Base-by-base conservation (phyloP, 2,797 vertebrate species). In the Ctenopoma kingsleyae region DNA sequence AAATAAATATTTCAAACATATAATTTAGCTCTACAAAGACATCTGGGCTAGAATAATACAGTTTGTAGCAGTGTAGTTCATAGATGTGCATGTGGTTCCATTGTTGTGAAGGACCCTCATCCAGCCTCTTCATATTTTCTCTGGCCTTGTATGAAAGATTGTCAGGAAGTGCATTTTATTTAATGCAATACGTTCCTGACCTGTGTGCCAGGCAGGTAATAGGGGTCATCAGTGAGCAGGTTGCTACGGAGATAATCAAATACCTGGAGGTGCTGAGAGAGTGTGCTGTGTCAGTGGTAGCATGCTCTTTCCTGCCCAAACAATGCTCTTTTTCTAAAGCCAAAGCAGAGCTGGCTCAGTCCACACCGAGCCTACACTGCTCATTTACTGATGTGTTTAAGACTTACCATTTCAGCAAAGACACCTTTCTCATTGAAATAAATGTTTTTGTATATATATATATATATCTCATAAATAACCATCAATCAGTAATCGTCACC, bases 161-260 rank as follows among this genome's bases (percentile, higher is more conserved):
- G 67, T 81, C 84, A 85, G 73, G 82, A 88, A 87, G 85, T 81
- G 71, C 79, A 84, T 91, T 85, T 91, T 72, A 84, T 88, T 81
- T 78, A 78, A 85, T 17, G 76, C 69, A 85, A 81, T 82, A 71
- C 68, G 57, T 72, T 74, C 51, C 81, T 89, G 87, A 92, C 89
- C 86, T 74, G 50, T 68, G 71, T 62, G 74, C 72, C 74, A 69
- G 81, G 71, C 53, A 71, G 73, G 85, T 88, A 89, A 90, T 91
- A 76, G 86, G 76, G 87, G 87, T 89, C 88, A 86, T 76, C 78
- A 66, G 60, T 74, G 88, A 87, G 74, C 89, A 81, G 76, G 87
- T 81, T 83, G 82, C 82, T 61, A 88, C 48, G 15, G 87, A 80
- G 84, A 91, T 86, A 88, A 91, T 92, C 86, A 92, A 88, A 91